These are phyloP conservation scores for Cochlearius cochlearius DNA, from an alignment of 2,113 vertebrate genomes.

Conservation along the genomic window DNA sequence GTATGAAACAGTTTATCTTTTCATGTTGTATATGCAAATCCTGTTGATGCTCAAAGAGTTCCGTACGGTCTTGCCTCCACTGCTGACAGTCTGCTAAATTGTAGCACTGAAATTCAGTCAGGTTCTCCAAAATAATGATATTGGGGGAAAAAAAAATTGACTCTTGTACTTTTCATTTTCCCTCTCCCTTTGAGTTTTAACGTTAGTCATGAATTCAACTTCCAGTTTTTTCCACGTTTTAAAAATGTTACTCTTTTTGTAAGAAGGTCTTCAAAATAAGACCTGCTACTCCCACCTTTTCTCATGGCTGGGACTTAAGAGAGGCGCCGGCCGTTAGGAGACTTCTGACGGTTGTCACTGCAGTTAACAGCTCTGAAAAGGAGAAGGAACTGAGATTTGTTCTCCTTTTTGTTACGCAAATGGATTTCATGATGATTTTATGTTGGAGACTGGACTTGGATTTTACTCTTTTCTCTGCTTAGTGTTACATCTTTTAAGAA, in stretches of 20 bases:
- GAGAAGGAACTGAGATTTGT: background rate
- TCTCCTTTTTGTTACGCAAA: background rate
- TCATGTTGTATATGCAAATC: background rate
- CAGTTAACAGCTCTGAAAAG: background rate
- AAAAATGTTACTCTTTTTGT: background rate
- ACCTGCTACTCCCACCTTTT: background rate
- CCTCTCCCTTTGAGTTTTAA: background rate
- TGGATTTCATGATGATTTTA: background rate
- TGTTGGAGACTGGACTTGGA: background rate
- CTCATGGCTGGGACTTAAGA: fast-evolving
- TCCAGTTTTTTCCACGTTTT: background rate
- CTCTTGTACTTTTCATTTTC: background rate
- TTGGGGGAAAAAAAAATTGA: fast-evolving
- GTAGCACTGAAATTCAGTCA: background rate
- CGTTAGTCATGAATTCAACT: background rate
- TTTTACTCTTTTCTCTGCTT: background rate
- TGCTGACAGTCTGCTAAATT: background rate
- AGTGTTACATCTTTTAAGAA: background rate
- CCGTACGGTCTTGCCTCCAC: background rate
- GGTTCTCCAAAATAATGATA: background rate
- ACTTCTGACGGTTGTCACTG: background rate
- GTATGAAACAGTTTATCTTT: background rate
- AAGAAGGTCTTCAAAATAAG: background rate
- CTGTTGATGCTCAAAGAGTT: background rate
- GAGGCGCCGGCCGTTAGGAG: background rate